Base-by-base conservation (phyloP, 2,797 vertebrate genomes). In the Alosa sapidissima region DNA sequence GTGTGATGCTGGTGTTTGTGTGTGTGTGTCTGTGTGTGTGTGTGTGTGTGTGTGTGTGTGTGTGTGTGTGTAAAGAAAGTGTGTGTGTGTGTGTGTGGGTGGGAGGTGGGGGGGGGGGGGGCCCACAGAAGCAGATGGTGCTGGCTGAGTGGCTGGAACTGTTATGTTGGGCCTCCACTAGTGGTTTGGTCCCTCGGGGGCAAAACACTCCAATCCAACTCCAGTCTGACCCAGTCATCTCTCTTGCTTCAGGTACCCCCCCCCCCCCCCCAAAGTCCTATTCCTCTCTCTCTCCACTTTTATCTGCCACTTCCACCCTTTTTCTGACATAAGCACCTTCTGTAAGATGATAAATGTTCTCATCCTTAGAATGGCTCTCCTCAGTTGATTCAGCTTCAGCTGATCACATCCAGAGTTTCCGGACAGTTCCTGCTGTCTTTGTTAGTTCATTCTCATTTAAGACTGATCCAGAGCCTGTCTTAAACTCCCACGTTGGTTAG, bases 101-200 rank as follows among this genome's bases (percentile, higher is more conserved):
- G 28, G 0, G n/a, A n/a, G n/a, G n/a, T n/a, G n/a, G n/a, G n/a
- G n/a, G 85, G 90, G 75, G 84, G 81, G 65, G 60, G 45, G 28
- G 83, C 84, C 84, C 89, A 89, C 89, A 72, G 81, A 47, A 93
- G 92, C 95, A 96, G 95, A 96, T 95, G 95, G 95, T 65, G 92
- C 92, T 89, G 93, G 92, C 93, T 93, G 87, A 89, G 92, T 90
- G 91, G 91, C 91, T 93, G 94, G 93, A 93, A 94, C 91, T 92
- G 91, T 28, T 28, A 93, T 94, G 92, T 94, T n/a, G 92, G 93
- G 92, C 91, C 92, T 94, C 92, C 91, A 92, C 84, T 87, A 85
- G 87, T 85, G 60, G 60, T n/a, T 84, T 78, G 10, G 87, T 94
- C 94, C 93, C 94, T 47, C 8, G 92, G 55, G 92, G 95, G 92